Base-by-base conservation (phyloP, 2,797 vertebrate genomes). In the Crenuchus spilurus region DNA sequence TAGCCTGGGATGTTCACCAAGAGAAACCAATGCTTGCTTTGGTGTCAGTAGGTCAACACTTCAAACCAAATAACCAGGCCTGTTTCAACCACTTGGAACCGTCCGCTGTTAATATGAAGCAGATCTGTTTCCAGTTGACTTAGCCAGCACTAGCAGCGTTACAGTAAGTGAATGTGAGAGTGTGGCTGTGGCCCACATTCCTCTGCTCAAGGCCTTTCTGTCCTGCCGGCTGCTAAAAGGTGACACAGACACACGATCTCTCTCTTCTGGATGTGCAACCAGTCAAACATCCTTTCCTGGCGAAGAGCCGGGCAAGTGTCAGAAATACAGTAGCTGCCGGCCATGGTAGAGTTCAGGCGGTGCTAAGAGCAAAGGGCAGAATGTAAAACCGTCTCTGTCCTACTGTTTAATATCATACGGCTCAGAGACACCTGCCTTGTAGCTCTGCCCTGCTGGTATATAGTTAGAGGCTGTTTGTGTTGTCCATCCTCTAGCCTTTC, bases 221-320 rank as follows among this genome's bases (percentile, higher is more conserved):
- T 79, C 74, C 72, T 74, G 48, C 31, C 46, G 72, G 74, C 78
- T 78, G 79, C 70, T 64, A 77, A 78, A 82, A 83, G 85, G 67
- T 70, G 48, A 51, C 33, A 42, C 51, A 72, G 26, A 60, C 37
- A 37, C 57, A 54, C 26, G 48, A 74, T 58, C 41, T 48, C 30
- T 0, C 6, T 2, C 16, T 10, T 22, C 48, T 51, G 48, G 18
- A 26, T 20, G 22, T 51, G 35, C 44, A n/a, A 20, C 14, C 16
- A 18, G 14, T 44, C 26, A 69, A 18, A 28, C 35, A 10, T 28
- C 18, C 22, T 24, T 51, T 26, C 37, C 16, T 9, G 4, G 42
- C 26, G 2, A 2, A 22, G 35, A 54, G 4, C 16, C 4, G 2
- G 3, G 30, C 35, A 26, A 13, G 28, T 0, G 13, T 26, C 37